Base-by-base conservation (phyloP, 2,113 vertebrate species). In the Romanogobio albipinnatus region DNA sequence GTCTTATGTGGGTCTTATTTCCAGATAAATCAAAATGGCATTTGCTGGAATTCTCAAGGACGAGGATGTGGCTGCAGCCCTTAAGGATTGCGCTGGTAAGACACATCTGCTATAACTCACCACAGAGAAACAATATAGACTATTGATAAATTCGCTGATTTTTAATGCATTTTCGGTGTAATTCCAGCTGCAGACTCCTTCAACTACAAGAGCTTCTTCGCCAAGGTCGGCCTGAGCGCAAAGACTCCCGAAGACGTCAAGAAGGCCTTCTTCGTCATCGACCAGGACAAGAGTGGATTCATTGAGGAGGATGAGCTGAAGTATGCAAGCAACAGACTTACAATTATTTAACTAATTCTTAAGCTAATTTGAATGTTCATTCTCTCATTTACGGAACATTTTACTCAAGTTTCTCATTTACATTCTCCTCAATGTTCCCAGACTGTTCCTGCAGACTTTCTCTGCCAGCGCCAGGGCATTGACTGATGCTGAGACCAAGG, bases 301-400 rank as follows among this genome's bases (percentile, higher is more conserved):
- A 93, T 92, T 5, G 94, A 96, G 89, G 94, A 95, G 86, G 95
- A 94, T 0, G 93, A 96, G 84, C 91, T 94, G 83, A 89, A 93
- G 94, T 94, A 92, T 93, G 92, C 85, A 66, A 75, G 56, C 22
- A 13, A 82, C 11, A 66, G 9, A 84, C 64, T 62, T 62, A 7
- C 17, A 66, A 33, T 36, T 36, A 53, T 5, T n/a, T 11, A 49
- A 45, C 33, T 45, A 29, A 9, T 81, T 58, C 43, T 9, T 13
- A 0, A 14, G 24, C 19, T 22, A 73, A 78, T 5, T 13, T 5
- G 0, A 14, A 51, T 14, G 11, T 15, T 51, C 1, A 51, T 51
- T 49, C 47, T 49, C 47, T 49, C 47, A 49, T 13, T 49, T 49
- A 49, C 11, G 47, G 47, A 49, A 14, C 49, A 68, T 17, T 19